Base-by-base conservation (phyloP, 2,113 vertebrate genomes). In the Rafetus swinhoei region DNA sequence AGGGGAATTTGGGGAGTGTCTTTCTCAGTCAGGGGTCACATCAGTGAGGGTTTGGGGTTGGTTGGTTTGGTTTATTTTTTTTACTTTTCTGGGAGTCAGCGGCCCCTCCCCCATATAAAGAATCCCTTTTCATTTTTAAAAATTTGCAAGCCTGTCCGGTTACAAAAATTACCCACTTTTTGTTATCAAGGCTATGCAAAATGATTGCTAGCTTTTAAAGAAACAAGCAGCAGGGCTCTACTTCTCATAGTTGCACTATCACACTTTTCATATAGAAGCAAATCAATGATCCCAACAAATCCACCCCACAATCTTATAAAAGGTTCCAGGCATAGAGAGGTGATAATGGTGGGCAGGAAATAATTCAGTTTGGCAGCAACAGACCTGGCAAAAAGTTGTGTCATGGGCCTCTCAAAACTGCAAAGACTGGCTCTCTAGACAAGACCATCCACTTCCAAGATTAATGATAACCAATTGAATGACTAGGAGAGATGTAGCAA, bases 41-140 rank as follows among this genome's bases (percentile, higher is more conserved):
- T 45, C 45, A 45, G 45, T 45, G 45, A 45, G 45, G 45, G 45
- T 45, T 45, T 45, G 45, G 45, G 45, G 45, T 45, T 45, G 45
- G 45, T 45, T 45, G 45, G 45, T 45, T 45, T 45, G 45, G 45
- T 45, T 45, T 5, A 45, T 6, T 45, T 45, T 45, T 45, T 45
- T 45, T 45, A 45, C 5, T 45, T 45, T 45, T 45, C 45, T 45
- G 45, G 45, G 45, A 45, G 45, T 45, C 45, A 45, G 45, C 45
- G 6, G 45, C 45, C 45, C 45, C 45, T 45, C 5, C 45, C 6
- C 45, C 45, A 45, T 45, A 82, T 9, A 52, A 83, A 87, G 32
- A 95, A 81, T 27, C 72, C 82, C 59, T 56, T 87, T 89, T 85
- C 52, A 55, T 90, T 84, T 92, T 88, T 53, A 54, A 90, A 91